These are phyloP conservation scores for Chionoecetes opilio DNA, from an alignment of 1,140 invertebrate genomes.

Conservation along the genomic window DNA sequence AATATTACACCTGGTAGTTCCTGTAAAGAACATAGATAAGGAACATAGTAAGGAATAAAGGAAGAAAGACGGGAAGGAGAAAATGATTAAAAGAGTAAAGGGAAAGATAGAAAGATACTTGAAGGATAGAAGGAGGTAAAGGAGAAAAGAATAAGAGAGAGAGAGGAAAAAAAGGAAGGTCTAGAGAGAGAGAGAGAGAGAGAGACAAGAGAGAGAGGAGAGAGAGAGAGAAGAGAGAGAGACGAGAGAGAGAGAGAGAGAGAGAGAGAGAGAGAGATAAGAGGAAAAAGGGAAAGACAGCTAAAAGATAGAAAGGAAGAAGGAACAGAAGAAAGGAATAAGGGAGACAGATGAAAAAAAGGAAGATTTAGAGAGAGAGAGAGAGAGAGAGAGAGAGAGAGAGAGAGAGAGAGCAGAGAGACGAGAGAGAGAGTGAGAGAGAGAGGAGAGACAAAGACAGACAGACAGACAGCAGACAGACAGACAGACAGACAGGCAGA, in stretches of 20 bases:
- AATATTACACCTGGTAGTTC: too few relatives aligned
- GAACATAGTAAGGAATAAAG: background rate
- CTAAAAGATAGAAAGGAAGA: background rate
- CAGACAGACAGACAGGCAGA: background rate
- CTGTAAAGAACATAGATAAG: background rate
- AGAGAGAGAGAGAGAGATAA: background rate
- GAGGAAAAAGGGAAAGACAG: background rate
- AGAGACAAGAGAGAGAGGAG: background rate
- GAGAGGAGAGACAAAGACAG: background rate
- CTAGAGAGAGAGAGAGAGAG: background rate
- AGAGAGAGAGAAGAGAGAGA: background rate
- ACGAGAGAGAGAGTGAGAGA: background rate
- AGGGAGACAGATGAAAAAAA: background rate
- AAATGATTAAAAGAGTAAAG: background rate
- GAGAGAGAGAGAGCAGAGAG: background rate
- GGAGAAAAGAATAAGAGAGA: slow-evolving; percentile 15
- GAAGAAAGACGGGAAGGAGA: background rate
- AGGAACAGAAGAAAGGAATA: background rate
- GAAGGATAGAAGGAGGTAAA: background rate
- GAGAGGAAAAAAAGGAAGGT: background rate
- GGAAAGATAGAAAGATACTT: background rate
- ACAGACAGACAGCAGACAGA: background rate
- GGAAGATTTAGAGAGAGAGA: background rate
- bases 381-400: background rate
- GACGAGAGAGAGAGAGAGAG: background rate